These are phyloP conservation scores for Drosophila subquinaria DNA, from an alignment of 2,888 invertebrate genomes.

Conservation along the genomic window DNA sequence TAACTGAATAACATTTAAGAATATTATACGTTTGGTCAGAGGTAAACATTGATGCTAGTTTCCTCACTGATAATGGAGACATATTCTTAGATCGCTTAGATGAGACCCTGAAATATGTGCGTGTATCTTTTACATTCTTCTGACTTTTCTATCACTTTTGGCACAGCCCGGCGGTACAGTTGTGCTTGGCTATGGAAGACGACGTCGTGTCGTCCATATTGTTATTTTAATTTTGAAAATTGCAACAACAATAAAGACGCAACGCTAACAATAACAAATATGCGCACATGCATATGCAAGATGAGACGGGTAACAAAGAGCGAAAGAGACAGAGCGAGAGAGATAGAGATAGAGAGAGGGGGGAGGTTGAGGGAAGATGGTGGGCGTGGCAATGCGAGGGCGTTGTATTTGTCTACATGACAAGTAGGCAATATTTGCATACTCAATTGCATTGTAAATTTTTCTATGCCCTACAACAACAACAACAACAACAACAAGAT, in stretches of 20 bases:
- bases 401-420: constrained; percentile 76
- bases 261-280: constrained; percentile 66
- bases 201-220: constrained; percentile 58
- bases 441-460: constrained; percentile 85
- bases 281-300: constrained; percentile 45
- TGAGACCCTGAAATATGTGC: too few species aligned
- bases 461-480: constrained; percentile 67
- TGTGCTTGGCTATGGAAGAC: constrained; percentile 35
- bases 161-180: constrained; percentile 51
- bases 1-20: too few species aligned
- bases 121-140: neutral
- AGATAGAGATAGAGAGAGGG: constrained; percentile 6
- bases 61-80: neutral
- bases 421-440: constrained; percentile 85
- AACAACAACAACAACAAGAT: constrained; percentile 22
- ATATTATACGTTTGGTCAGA: too few species aligned
- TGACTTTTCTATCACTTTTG: neutral
- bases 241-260: constrained; percentile 73
- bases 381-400: constrained; percentile 18
- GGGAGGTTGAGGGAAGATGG: constrained; percentile 7
- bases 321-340: constrained; percentile 4
- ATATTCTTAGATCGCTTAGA: too few species aligned
- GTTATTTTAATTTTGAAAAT: constrained; percentile 77
- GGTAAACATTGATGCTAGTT: too few species aligned
- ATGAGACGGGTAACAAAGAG: constrained; percentile 21